Base-by-base conservation (phyloP, 2,888 invertebrate species). In the Hipparchia sbordonii region DNA sequence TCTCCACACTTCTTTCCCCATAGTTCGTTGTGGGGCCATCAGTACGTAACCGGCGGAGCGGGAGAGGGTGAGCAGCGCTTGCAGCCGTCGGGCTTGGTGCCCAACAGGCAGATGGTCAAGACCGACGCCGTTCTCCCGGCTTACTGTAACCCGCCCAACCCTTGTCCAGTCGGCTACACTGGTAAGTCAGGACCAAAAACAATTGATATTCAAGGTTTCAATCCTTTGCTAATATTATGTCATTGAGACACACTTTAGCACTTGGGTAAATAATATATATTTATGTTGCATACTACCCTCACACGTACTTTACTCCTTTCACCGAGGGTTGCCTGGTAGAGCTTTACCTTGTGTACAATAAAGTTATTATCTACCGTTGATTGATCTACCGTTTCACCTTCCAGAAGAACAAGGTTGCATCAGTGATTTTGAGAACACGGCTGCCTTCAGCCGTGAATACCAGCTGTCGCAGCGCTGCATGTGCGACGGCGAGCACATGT, bases 131-230 rank as follows among this genome's bases (percentile, higher is more conserved):
- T 97, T 12, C 94, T 99, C 73, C 99, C 99, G 0, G 99, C 99
- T 33, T 99, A 99, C 90, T 99, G 99, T 89, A 99, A 99, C 89
- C 99, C 99, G 0, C 99, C 99, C 2, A 99, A 99, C 90, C 99
- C 99, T 0, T 99, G 99, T 85, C 99, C 99, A 2, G 96, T 98
- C 74, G 99, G 99, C 78, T 99, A 97, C 85, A 95, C 96, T 76
- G 96, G 98, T 97, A 89, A 89, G 79, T 65, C 39, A 39, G 5
- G 0, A 39, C 5, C 39, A 39, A 39, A 39, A 39, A 39, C 39
- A 39, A 5, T 4, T 39, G 39, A 39, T 39, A 39, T 39, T 39
- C 39, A 39, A 39, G 5, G 39, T 2, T 2, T 39, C 5, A 39
- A 39, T 39, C 39, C 39, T 39, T 39, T 23, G 23, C 23, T 23